A percentile compares a stretch with the other conserved stretches of the same genome.
These are phyloP conservation scores for Tachysurus fulvidraco DNA, from an alignment of 2,113 vertebrate genomes.

Conservation along the genomic window DNA sequence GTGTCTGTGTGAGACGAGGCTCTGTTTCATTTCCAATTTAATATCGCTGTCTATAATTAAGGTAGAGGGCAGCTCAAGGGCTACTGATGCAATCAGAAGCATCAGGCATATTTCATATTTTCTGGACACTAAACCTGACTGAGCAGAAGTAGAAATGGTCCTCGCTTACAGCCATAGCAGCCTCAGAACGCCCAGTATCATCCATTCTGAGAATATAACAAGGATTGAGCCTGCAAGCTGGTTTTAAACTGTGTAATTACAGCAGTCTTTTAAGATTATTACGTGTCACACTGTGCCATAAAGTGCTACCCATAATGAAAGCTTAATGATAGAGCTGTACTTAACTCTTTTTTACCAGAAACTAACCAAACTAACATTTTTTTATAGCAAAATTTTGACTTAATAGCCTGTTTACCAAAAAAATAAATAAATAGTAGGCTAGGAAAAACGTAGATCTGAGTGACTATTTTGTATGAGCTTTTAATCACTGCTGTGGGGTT, in stretches of 20 bases:
- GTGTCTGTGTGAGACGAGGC: not conserved
- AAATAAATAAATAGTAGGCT: too few relatives aligned
- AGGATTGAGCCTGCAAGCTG: not conserved
- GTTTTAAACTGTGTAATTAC: not conserved
- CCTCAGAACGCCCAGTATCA: not conserved
- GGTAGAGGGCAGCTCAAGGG: constrained; percentile 33
- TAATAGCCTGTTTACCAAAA: too few relatives aligned
- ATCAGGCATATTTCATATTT: constrained; percentile 29
- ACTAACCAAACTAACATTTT: too few relatives aligned
- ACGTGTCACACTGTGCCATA: not conserved
- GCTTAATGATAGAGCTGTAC: not conserved
- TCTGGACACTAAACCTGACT: constrained; percentile 20
- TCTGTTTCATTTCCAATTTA: constrained; percentile 45
- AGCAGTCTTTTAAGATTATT: not conserved
- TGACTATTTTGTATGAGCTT: too few relatives aligned
- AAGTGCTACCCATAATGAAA: not conserved
- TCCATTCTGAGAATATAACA: not conserved
- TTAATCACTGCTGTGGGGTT: too few relatives aligned
- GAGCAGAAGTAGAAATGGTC: not conserved
- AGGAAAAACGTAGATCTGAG: too few relatives aligned
- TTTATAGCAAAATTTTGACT: too few relatives aligned
- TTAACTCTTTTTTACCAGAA: not conserved
- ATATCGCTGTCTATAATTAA: constrained; percentile 48
- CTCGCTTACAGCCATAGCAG: not conserved
- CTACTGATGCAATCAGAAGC: constrained; percentile 34